A percentile compares a stretch with the other conserved stretches of the same genome.
phyloP scores from a whole-genome alignment of 2,113 vertebrate genomes.

The Sinosuthora webbiana region DNA sequence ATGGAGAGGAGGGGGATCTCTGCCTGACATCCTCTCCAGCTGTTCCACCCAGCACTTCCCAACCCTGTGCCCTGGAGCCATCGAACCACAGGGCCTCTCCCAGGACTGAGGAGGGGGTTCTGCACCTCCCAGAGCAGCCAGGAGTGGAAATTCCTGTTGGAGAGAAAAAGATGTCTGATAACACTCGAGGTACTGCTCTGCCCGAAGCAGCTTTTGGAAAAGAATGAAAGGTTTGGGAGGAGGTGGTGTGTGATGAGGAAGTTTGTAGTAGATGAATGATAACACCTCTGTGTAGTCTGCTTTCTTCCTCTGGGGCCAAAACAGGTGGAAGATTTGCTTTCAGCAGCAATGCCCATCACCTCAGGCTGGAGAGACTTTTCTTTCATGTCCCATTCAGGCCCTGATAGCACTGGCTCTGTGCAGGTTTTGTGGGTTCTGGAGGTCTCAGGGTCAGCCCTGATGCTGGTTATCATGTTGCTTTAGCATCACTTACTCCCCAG shows the following conservation, averaged over 20 bases:
- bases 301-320: not conserved
- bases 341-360: not conserved
- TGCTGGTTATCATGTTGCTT: not conserved
- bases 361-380: not conserved
- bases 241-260: not conserved
- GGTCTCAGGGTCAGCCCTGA: not conserved
- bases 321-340: not conserved
- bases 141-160: not conserved
- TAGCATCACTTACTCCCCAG: fast-evolving
- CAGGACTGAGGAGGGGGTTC: not conserved
- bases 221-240: not conserved
- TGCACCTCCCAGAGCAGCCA: not conserved
- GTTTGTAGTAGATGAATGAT: not conserved
- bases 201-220: constrained; percentile 7
- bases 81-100: not conserved
- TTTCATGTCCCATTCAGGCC: fast-evolving
- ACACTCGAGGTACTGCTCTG: not conserved
- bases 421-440: not conserved
- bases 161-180: not conserved
- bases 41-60: not conserved
- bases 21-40: not conserved
- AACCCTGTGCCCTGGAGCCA: not conserved
- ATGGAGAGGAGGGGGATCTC: not conserved
- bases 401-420: not conserved
- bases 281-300: not conserved